Percentiles rank a stretch among this genome's conserved stretches.
Evolutionary conservation across 2,113 vertebrate species (phyloP).

Genomic region (Antigone vipio): DNA sequence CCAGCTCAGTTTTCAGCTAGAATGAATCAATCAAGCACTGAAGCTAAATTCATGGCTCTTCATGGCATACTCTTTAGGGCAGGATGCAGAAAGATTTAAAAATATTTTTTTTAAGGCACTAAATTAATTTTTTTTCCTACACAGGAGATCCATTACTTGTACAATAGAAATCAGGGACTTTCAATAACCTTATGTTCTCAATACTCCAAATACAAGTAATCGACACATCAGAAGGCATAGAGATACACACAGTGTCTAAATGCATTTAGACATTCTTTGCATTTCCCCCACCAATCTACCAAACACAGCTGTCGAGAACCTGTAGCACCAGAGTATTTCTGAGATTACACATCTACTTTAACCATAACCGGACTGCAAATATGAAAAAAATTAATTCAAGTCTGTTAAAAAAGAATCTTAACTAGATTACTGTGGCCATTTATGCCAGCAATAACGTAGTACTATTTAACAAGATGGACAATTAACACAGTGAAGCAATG

Average conservation of each 20-base stretch:
- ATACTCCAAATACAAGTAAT: neutral
- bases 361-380: neutral
- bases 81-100: neutral
- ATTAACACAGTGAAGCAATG: neutral
- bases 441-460: neutral
- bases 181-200: neutral
- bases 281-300: rapidly evolving
- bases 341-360: neutral
- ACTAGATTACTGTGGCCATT: neutral
- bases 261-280: neutral
- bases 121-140: neutral
- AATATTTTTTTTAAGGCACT: neutral
- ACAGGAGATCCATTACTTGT: neutral
- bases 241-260: neutral
- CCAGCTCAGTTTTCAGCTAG: neutral
- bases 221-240: neutral
- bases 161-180: neutral
- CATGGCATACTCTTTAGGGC: neutral
- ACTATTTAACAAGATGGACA: neutral
- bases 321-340: neutral
- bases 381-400: neutral
- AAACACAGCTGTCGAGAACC: neutral
- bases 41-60: neutral
- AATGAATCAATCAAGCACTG: neutral
- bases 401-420: neutral